These are phyloP conservation scores for Ophraella communa DNA, from an alignment of 2,888 invertebrate species.

Conservation along the genomic window DNA sequence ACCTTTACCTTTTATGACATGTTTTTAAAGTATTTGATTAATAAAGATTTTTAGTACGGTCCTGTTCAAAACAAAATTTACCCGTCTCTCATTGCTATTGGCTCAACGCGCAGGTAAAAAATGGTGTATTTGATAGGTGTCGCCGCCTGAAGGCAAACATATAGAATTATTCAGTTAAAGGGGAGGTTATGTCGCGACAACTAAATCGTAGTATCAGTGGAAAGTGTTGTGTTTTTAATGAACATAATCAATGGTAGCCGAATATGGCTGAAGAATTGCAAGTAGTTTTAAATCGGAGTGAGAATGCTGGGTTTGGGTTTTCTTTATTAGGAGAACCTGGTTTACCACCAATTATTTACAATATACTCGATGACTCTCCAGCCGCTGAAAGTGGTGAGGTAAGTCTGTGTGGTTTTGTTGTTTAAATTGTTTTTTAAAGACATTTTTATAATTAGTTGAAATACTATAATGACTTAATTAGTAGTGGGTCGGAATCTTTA, in stretches of 20 bases:
- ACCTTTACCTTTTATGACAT: too few relatives aligned
- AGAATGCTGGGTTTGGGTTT: conserved; percentile 89
- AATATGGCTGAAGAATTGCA: conserved; percentile 88
- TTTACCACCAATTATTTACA: conserved; percentile 91
- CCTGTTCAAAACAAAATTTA: background rate
- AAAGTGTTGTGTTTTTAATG: conserved; percentile 25
- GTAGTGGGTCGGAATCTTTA: background rate
- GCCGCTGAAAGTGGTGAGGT: conserved; percentile 90
- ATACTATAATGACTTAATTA: background rate
- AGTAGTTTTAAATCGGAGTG: conserved; percentile 86
- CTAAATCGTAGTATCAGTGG: conserved; percentile 42
- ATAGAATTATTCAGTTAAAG: conserved; percentile 50
- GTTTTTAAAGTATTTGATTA: background rate
- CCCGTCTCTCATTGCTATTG: background rate
- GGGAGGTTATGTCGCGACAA: conserved; percentile 56
- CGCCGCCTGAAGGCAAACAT: conserved; percentile 44
- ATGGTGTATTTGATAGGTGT: conserved; percentile 21
- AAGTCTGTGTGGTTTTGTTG: conserved; percentile 54
- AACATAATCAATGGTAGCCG: conserved; percentile 55
- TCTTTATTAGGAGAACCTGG: conserved; percentile 89
- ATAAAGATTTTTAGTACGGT: background rate
- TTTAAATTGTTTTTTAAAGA: background rate
- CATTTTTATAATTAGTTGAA: background rate
- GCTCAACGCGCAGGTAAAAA: conserved; percentile 13
- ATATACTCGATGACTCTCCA: conserved; percentile 92